Percentiles rank a stretch among this genome's conserved stretches.
Conservation (phyloP, 2,797 vertebrate species). For the Cossypha heuglini region DNA sequence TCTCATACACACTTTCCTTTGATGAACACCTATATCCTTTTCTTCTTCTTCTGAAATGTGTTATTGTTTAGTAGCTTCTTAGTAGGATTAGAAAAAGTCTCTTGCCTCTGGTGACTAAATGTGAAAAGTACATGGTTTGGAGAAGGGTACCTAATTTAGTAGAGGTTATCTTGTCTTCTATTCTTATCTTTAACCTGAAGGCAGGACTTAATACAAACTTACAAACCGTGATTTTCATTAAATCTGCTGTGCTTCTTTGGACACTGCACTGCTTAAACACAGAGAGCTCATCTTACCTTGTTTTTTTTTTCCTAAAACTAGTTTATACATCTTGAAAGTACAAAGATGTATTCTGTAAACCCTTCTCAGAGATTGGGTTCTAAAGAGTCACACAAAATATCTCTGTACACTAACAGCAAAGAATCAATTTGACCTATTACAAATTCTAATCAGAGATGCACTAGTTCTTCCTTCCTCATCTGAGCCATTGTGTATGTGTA, state of each 20-base stretch:
- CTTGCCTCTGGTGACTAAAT: neutral
- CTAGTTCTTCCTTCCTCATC: neutral
- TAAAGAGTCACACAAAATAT: neutral
- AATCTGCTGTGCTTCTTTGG: neutral
- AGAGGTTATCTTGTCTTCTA: neutral
- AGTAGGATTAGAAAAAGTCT: neutral
- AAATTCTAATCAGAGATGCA: neutral
- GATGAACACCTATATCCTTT: neutral
- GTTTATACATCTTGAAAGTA: neutral
- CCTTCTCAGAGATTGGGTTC: neutral
- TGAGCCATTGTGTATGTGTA: neutral
- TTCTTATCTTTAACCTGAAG: neutral
- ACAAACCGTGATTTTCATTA: neutral
- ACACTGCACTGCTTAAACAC: neutral
- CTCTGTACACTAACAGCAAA: neutral
- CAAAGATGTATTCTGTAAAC: neutral
- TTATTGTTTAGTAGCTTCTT: neutral
- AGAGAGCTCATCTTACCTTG: neutral
- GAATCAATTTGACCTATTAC: neutral
- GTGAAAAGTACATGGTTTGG: neutral
- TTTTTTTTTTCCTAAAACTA: neutral
- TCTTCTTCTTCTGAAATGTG: neutral
- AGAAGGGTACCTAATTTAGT: neutral
- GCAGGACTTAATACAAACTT: neutral
- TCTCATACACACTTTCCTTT: neutral